Evolutionary conservation across 2,797 vertebrate species (phyloP), one percentile per base, ranked within the genome.

Genomic region (Sebastes paucispinis): DNA sequence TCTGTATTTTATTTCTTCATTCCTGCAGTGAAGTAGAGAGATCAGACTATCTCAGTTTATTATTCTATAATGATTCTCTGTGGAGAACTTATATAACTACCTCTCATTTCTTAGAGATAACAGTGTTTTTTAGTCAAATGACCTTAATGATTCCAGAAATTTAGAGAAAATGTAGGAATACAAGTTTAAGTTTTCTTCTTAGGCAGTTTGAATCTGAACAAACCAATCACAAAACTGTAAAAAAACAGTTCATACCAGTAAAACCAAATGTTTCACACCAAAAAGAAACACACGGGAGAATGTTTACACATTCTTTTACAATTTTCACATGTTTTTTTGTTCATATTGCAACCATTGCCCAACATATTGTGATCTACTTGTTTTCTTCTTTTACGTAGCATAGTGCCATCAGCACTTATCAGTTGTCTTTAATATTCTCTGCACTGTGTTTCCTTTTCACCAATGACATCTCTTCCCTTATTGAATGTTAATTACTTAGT

Each of bases 401-500:
- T 4, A 31, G 6, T 55, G 27, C n/a, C 11, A 66, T 64, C 22
- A 25, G 24, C 29, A 62, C 39, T 6, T 25, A 57, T 62, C 18
- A 8, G 8, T 27, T 76, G 52, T 75, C 24, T 22, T 65, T 81
- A 2, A 54, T 67, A 60, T 39, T 43, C 9, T n/a, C 6, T 36
- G 10, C 58, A 4, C 25, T 32, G 8, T 14, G 32, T 55, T 24
- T 73, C 3, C 14, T 27, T 29, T 29, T 64, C 12, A 27, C 16
- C 20, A 16, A 14, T 71, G 6, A n/a, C 25, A 36, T 69, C 4
- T 29, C 52, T 66, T 75, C 16, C 60, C 67, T 65, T 58, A 16
- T 5, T 73, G 69, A 36, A 75, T 55, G 4, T 62, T 69, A 66
- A 81, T 80, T 62, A 47, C 20, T 72, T 6, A 9, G 9, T 70